Conservation (phyloP, 92 coral and sea anemone species). For the Parazoanthus atlanticus region DNA sequence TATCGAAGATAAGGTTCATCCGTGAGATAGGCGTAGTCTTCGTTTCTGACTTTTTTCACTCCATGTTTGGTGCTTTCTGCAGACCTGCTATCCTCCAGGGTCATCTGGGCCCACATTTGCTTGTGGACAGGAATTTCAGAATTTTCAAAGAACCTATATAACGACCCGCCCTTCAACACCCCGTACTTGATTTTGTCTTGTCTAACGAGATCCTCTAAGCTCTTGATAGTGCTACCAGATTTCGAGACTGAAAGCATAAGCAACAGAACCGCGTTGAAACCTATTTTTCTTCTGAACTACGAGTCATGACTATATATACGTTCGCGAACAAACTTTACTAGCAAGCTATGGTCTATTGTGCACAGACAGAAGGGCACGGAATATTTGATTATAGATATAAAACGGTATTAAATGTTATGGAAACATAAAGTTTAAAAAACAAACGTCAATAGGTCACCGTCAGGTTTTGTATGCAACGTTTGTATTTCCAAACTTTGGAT, state of each 20-base stretch:
- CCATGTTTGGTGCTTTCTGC: constrained; percentile 65
- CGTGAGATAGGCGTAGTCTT: constrained; percentile 83
- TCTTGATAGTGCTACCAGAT: constrained; percentile 77
- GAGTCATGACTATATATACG: too few species aligned
- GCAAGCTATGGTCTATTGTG: too few species aligned
- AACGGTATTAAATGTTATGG: too few species aligned
- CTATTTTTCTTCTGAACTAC: too few species aligned
- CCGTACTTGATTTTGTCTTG: constrained; percentile 78
- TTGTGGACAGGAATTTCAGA: constrained; percentile 72
- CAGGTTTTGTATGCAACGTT: too few species aligned
- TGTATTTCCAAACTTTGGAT: too few species aligned
- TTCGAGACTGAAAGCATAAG: constrained; percentile 60
- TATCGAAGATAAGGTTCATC: constrained; percentile 66
- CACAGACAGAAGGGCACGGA: too few species aligned
- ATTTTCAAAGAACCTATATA: constrained; percentile 61
- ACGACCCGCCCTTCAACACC: constrained; percentile 69
- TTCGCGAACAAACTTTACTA: background rate
- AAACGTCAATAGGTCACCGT: too few species aligned
- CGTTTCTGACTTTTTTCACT: constrained; percentile 66
- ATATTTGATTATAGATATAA: too few species aligned
- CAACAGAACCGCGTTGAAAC: background rate
- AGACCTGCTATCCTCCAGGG: constrained; percentile 51
- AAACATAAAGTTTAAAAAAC: too few species aligned
- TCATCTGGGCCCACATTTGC: constrained; percentile 78
- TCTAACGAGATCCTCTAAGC: constrained; percentile 75